Evolutionary conservation across 2,113 vertebrate species (phyloP).

Genomic region (Hystrix brachyura): DNA sequence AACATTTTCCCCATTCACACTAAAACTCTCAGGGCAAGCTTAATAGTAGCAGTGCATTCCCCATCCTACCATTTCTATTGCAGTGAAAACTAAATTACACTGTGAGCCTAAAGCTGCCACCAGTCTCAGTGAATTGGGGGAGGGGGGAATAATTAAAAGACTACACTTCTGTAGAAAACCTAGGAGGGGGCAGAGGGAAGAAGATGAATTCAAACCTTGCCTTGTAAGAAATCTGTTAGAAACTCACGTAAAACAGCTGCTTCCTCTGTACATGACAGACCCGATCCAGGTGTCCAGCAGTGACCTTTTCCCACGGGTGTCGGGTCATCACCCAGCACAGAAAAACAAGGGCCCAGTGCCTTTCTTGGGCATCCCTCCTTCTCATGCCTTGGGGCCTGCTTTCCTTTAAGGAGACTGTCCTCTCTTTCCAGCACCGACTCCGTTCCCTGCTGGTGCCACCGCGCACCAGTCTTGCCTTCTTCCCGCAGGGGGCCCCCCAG

Average conservation of each 20-base stretch:
- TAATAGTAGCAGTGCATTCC: slow-evolving; percentile 47
- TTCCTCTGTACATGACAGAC: slow-evolving; percentile 73
- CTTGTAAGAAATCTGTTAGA: slow-evolving; percentile 65
- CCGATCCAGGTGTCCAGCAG: slow-evolving; percentile 67
- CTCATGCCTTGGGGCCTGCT: slow-evolving; percentile 45
- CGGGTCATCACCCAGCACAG: slow-evolving; percentile 58
- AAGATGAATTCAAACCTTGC: slow-evolving; percentile 62
- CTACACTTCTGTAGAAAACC: slow-evolving; percentile 57
- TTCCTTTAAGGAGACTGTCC: slow-evolving; percentile 42
- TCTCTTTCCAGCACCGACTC: slow-evolving; percentile 15
- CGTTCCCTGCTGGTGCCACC: neutral
- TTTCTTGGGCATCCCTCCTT: slow-evolving; percentile 46
- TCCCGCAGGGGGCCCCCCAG: neutral
- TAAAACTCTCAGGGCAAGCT: slow-evolving; percentile 65
- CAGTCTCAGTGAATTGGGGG: slow-evolving; percentile 17
- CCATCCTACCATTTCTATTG: slow-evolving; percentile 55
- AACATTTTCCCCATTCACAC: neutral
- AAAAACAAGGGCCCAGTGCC: slow-evolving; percentile 18
- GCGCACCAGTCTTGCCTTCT: slow-evolving; percentile 15
- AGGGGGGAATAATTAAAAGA: slow-evolving; percentile 63
- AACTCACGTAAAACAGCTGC: slow-evolving; percentile 75
- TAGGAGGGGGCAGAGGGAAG: neutral
- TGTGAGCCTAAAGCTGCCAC: slow-evolving; percentile 54
- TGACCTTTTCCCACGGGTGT: slow-evolving; percentile 66
- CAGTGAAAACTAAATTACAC: slow-evolving; percentile 74